Evolutionary conservation across 2,888 invertebrate species (phyloP).

Genomic region (Nomada lathburiana): DNA sequence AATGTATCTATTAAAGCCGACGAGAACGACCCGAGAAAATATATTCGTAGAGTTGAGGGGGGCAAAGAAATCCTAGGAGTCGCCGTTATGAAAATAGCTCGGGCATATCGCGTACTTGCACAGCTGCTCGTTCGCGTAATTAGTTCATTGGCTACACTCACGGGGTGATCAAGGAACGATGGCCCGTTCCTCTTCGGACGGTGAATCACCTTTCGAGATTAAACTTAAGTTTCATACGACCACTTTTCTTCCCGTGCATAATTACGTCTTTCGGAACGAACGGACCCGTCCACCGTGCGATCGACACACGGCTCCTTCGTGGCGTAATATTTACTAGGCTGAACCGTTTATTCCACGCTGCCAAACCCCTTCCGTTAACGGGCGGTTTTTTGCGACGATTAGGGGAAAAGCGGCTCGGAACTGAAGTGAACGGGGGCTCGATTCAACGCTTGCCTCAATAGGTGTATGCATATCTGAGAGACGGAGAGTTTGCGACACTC

Average conservation of each 20-base stretch:
- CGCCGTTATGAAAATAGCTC: conserved; percentile 16
- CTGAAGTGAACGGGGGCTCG: neutral
- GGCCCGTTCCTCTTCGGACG: conserved; percentile 23
- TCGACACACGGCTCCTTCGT: conserved; percentile 18
- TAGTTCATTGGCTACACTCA: conserved; percentile 39
- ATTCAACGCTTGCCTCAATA: neutral
- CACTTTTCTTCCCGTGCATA: conserved; percentile 15
- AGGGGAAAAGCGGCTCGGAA: conserved; percentile 4
- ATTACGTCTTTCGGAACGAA: conserved; percentile 44
- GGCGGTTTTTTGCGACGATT: neutral
- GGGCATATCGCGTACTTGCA: neutral
- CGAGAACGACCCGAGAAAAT: neutral
- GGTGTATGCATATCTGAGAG: neutral
- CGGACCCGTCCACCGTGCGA: conserved; percentile 25
- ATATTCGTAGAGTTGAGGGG: neutral
- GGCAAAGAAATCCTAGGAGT: neutral
- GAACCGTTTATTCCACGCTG: conserved; percentile 14
- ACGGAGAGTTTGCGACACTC: neutral
- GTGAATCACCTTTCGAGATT: conserved; percentile 28
- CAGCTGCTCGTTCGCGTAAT: conserved; percentile 26
- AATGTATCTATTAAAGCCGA: conserved; percentile 23
- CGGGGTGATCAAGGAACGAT: conserved; percentile 16
- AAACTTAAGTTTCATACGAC: conserved; percentile 40
- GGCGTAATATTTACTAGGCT: neutral
- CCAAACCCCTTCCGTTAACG: neutral